Evolutionary conservation across 1,140 invertebrate genomes (phyloP), one percentile per base, ranked within the genome.

Genomic region (Streblospio benedicti): DNA sequence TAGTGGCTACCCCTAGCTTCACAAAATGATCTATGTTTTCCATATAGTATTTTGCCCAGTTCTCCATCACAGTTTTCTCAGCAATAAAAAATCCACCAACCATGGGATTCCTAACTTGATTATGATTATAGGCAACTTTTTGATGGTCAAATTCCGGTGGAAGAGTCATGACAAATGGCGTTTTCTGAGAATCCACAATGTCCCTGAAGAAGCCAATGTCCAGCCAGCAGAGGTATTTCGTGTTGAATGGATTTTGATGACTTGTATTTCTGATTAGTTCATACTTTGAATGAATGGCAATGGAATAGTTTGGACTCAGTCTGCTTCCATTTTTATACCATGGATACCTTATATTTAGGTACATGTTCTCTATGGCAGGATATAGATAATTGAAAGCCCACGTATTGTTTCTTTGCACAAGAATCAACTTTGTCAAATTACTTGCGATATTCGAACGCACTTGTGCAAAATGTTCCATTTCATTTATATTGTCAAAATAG

Each of bases 181-280:
- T 38, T n/a, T n/a, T n/a, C 4, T 27, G 32, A n/a, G n/a, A n/a
- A n/a, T 38, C 35, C 0, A 20, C 3, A 4, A 50, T 33, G 23
- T 68, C 63, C 16, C 68, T 59, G 38, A 69, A 71, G 56, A 68
- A 68, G 2, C 69, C 69, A 12, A 68, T 47, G 54, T 71, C 69
- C 6, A 71, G 12, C 69, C 69, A 71, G 23, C 65, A 65, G 43
- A 62, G 64, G 50, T 65, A 65, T 30, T 56, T 45, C 2, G 64
- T 63, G 2, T 43, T 43, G 31, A 69, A 66, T 18, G 50, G 47
- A 38, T 64, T 50, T 12, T 52, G 43, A 4, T 58, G 38, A 1
- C 63, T 32, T 2, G 68, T 57, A 9, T 61, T 18, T 1, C 32
- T 31, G 2, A 71, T 55, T 6, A 65, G 23, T 9, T 63, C 65